phyloP scores from a whole-genome alignment of 2,888 invertebrate genomes.

The Idaea dimidiata region DNA sequence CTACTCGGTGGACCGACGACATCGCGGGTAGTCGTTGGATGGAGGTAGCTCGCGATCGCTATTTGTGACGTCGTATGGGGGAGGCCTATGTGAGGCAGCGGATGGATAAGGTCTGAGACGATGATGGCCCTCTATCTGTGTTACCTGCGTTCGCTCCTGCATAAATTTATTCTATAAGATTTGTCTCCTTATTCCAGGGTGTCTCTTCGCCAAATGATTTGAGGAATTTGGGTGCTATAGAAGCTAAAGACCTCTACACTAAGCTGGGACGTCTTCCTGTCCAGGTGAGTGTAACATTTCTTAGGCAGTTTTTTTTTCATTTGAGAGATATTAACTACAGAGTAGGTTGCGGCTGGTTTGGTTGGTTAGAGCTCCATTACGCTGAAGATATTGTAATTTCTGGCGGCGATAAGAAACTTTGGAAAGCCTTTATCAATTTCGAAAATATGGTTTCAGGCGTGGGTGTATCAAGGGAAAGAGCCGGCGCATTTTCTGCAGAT shows the following conservation, averaged over 20 bases:
- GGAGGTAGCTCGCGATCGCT: too few species aligned
- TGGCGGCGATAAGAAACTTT: too few species aligned
- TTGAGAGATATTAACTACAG: constrained; percentile 5
- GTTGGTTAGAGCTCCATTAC: too few species aligned
- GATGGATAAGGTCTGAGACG: too few species aligned
- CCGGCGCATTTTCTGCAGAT: constrained; percentile 95
- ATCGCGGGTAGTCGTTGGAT: too few species aligned
- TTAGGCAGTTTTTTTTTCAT: background rate
- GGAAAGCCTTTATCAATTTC: too few species aligned
- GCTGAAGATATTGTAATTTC: too few species aligned
- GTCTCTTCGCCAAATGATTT: constrained; percentile 87
- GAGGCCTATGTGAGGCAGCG: too few species aligned
- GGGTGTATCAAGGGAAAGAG: constrained; percentile 93
- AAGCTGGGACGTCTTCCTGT: constrained; percentile 75
- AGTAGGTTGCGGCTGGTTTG: too few species aligned
- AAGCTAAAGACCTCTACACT: constrained; percentile 79
- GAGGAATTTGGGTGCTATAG: constrained; percentile 84
- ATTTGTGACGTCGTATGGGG: too few species aligned
- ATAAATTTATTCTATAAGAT: background rate
- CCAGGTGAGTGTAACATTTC: constrained; percentile 49
- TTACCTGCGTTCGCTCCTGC: background rate
- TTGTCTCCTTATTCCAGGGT: constrained; percentile 78
- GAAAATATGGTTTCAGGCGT: constrained; percentile 81
- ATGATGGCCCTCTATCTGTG: too few species aligned
- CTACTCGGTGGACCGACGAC: too few species aligned